Conservation (phyloP, 2,797 vertebrate species). For the Oceanodroma leucorhoa region DNA sequence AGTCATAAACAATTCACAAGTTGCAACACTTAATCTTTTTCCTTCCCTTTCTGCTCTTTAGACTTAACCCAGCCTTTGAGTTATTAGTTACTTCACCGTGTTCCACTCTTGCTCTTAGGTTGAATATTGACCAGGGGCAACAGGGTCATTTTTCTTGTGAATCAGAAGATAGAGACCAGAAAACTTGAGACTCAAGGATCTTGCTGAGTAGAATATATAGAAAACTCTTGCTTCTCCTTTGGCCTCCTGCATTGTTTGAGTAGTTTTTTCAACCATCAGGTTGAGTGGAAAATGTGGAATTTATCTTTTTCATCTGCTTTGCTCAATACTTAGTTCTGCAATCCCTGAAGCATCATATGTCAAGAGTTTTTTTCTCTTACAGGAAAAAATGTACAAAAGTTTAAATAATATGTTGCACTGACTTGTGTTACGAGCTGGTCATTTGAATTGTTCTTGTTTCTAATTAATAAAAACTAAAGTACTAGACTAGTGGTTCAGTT, state of each 20-base stretch:
- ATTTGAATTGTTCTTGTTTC: background rate
- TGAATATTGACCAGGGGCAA: background rate
- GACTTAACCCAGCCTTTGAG: background rate
- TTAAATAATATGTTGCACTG: background rate
- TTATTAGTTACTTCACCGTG: background rate
- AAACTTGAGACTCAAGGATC: background rate
- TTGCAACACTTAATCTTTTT: background rate
- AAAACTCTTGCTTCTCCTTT: background rate
- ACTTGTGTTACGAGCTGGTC: background rate
- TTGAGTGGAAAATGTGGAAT: background rate
- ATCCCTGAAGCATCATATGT: fast-evolving
- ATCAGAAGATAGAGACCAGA: background rate
- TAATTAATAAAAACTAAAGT: background rate
- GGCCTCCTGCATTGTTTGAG: background rate
- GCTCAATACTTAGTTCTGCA: background rate
- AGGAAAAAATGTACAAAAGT: background rate
- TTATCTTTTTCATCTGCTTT: background rate
- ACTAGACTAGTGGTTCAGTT: background rate
- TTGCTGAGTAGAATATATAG: background rate
- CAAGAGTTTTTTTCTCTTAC: background rate
- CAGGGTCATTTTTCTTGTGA: background rate
- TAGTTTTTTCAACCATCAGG: background rate
- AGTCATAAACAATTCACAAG: background rate
- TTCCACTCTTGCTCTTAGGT: background rate
- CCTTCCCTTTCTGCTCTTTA: background rate